Evolutionary conservation across 2,797 vertebrate species (phyloP).

Genomic region (Schizothorax lantsangensis): DNA sequence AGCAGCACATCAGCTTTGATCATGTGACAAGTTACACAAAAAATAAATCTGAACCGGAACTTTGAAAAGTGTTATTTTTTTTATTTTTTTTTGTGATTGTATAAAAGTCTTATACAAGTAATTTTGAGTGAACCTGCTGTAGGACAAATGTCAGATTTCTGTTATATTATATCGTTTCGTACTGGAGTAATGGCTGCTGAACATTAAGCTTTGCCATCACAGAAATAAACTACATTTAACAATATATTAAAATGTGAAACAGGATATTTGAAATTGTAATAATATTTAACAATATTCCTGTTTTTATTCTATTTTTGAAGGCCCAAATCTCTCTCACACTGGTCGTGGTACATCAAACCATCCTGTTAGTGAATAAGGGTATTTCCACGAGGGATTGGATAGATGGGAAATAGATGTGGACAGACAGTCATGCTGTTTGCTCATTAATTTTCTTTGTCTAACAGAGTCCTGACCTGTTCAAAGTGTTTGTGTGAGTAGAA

Average conservation of each 20-base stretch:
- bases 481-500: slow-evolving; percentile 1
- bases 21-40: not conserved
- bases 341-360: not conserved
- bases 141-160: no score
- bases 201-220: not conserved
- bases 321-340: not conserved
- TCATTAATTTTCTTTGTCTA: slow-evolving; percentile 23
- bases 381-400: no score
- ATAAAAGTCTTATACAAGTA: no score
- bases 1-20: not conserved
- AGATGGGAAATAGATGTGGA: not conserved
- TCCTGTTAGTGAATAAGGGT: not conserved
- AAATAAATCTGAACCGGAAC: no score
- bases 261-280: not conserved
- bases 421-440: not conserved
- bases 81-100: no score
- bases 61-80: no score
- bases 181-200: not conserved
- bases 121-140: no score
- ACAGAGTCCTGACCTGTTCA: slow-evolving; percentile 10
- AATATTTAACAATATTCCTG: not conserved
- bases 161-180: no score
- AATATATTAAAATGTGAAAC: not conserved
- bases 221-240: not conserved
- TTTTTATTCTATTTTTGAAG: not conserved